Conservation (phyloP, 1,140 invertebrate species). For the Cydia amplana region DNA sequence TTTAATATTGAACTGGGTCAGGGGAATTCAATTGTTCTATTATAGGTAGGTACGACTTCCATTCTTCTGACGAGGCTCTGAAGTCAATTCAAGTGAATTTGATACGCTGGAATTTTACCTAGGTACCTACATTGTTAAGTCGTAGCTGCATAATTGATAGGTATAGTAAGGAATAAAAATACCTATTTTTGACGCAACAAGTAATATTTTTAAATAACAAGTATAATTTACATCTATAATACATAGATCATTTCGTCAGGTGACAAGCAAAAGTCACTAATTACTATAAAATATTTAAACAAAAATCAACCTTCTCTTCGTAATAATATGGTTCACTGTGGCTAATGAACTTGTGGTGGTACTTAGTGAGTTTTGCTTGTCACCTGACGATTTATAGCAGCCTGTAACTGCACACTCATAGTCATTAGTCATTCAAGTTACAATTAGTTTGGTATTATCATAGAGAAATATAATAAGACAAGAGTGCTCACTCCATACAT, state of each 20-base stretch:
- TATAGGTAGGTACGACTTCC: background rate
- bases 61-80: background rate
- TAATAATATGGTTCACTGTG: no score
- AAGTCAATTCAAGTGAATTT: no score
- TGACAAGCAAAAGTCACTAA: no score
- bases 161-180: background rate
- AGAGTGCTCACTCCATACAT: no score
- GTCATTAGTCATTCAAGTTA: background rate
- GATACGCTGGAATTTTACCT: background rate
- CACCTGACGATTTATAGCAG: no score
- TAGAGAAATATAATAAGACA: no score
- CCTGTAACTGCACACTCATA: background rate
- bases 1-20: background rate
- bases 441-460: background rate
- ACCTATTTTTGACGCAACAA: background rate
- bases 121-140: no score
- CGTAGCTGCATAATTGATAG: background rate
- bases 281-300: no score
- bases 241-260: background rate
- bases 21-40: background rate
- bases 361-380: no score
- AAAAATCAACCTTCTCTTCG: no score
- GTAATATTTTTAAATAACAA: background rate
- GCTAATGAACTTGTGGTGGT: no score
- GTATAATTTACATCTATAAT: background rate